Evolutionary conservation across 2,797 vertebrate species (phyloP).

Genomic region (Enteromius trimaculatus): DNA sequence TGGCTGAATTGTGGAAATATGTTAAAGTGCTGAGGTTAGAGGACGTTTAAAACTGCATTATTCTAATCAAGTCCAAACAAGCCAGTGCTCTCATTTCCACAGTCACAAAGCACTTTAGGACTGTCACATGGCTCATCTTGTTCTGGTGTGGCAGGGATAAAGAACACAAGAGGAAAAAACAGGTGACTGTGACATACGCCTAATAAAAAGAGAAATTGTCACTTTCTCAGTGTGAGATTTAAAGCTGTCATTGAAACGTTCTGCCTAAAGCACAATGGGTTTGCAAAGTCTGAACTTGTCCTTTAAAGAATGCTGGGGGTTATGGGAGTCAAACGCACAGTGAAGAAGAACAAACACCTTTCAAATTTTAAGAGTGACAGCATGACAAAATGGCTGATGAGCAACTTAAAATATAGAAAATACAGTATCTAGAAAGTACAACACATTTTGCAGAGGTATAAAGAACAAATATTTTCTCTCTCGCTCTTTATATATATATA

Average conservation of each 20-base stretch:
- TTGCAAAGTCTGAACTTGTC: conserved; percentile 61
- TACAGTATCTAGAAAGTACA: background rate
- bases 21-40: conserved; percentile 62
- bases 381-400: conserved; percentile 11
- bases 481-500: no score
- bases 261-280: conserved; percentile 73
- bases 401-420: background rate
- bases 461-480: background rate
- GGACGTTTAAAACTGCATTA: conserved; percentile 69
- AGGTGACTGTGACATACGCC: conserved; percentile 39
- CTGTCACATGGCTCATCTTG: conserved; percentile 52
- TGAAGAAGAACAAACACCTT: conserved; percentile 25
- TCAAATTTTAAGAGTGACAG: conserved; percentile 7
- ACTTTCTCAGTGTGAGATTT: conserved; percentile 61
- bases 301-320: conserved; percentile 63
- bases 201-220: conserved; percentile 53
- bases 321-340: conserved; percentile 40
- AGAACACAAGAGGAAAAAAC: conserved; percentile 13
- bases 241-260: conserved; percentile 64
- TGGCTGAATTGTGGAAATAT: conserved; percentile 41
- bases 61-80: conserved; percentile 71
- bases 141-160: conserved; percentile 17
- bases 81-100: conserved; percentile 57
- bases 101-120: conserved; percentile 64
- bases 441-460: background rate